Percentiles rank a stretch among this genome's conserved stretches.
These are phyloP conservation scores for Ibidorhyncha struthersii DNA, from an alignment of 2,113 vertebrate species.

Conservation along the genomic window DNA sequence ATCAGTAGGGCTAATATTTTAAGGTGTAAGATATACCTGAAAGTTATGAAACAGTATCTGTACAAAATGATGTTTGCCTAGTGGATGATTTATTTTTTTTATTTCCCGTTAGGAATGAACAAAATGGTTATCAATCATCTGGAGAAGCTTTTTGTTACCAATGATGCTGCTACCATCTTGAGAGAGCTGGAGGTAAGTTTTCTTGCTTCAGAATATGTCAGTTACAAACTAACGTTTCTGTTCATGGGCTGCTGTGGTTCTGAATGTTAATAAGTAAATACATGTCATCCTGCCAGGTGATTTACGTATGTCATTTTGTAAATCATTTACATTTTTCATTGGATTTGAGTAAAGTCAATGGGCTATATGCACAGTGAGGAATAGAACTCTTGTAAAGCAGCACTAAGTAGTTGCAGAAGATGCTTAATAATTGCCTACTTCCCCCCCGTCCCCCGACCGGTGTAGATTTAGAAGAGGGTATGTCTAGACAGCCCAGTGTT, in stretches of 20 bases:
- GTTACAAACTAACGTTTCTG: not conserved
- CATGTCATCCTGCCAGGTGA: not conserved
- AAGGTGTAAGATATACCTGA: not conserved
- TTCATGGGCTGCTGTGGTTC: not conserved
- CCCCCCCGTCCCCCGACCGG: not conserved
- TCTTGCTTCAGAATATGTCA: not conserved
- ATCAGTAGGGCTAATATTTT: not conserved
- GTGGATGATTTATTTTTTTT: not conserved
- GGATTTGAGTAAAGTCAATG: not conserved
- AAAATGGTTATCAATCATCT: conserved; percentile 99
- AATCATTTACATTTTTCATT: not conserved
- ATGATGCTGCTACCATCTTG: conserved; percentile 95
- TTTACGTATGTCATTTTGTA: not conserved
- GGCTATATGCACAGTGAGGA: not conserved
- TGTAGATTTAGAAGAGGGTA: not conserved
- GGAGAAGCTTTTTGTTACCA: conserved; percentile 98
- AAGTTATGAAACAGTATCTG: not conserved
- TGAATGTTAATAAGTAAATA: not conserved
- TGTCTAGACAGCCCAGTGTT: not conserved
- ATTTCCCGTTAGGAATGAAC: conserved; percentile 87
- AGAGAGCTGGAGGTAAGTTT: conserved; percentile 91
- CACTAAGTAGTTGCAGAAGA: not conserved
- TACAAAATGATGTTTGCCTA: not conserved
- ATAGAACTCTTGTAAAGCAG: not conserved
- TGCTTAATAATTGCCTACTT: not conserved